Percentiles rank a stretch among this genome's conserved stretches.
phyloP scores from a whole-genome alignment of 2,113 vertebrate species.

The Saccopteryx bilineata region DNA sequence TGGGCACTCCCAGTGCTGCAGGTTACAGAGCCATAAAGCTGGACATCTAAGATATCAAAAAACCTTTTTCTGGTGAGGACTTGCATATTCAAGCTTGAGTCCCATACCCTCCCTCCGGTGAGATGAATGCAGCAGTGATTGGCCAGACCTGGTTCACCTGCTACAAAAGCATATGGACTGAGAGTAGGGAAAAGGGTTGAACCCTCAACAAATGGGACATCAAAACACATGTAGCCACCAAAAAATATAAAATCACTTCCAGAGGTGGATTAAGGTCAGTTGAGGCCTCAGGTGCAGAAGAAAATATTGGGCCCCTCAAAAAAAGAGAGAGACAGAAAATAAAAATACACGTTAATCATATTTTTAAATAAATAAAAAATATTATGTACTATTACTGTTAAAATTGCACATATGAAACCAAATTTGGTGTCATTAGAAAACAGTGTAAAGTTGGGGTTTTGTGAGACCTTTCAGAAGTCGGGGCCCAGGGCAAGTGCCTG shows the following conservation, averaged over 20 bases:
- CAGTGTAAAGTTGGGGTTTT: no score
- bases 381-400: no score
- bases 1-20: background rate
- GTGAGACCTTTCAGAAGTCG: no score
- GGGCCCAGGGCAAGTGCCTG: no score
- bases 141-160: background rate
- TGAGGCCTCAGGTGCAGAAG: no score
- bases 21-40: background rate
- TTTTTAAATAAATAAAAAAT: no score
- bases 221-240: background rate
- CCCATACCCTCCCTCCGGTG: background rate
- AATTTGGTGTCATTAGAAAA: no score
- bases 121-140: background rate
- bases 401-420: no score
- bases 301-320: no score
- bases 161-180: background rate
- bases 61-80: background rate
- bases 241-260: background rate
- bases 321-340: no score
- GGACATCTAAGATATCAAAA: background rate
- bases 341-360: no score
- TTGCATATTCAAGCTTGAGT: background rate
- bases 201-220: background rate
- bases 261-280: no score
- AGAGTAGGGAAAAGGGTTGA: background rate